These are phyloP conservation scores for Papilio gigon DNA, from an alignment of 2,888 invertebrate genomes.

Conservation along the genomic window DNA sequence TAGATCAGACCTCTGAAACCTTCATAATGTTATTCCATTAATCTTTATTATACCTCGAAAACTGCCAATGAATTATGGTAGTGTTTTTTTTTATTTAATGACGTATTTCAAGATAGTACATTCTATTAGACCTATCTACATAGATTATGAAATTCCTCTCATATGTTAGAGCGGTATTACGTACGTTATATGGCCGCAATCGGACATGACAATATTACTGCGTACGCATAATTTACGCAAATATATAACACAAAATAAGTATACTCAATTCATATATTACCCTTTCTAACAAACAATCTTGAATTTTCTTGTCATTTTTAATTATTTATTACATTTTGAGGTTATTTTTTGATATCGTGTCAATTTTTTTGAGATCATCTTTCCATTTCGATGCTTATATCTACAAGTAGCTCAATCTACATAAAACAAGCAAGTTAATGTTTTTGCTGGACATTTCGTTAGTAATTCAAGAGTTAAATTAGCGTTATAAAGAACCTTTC, in stretches of 20 bases:
- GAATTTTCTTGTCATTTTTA: too few relatives aligned
- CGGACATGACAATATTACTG: neutral
- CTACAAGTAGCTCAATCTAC: neutral
- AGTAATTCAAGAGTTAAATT: neutral
- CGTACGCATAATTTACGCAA: neutral
- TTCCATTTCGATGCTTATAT: neutral
- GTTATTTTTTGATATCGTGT: neutral
- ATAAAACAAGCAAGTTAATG: neutral
- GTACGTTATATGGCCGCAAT: slow-evolving; percentile 11
- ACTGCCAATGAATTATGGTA: neutral
- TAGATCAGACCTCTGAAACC: neutral
- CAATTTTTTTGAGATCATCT: neutral
- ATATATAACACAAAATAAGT: neutral
- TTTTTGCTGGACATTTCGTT: neutral
- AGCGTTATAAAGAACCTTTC: neutral
- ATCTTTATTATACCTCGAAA: neutral
- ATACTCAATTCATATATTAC: neutral
- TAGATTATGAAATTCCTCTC: slow-evolving; percentile 43
- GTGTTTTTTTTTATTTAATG: slow-evolving; percentile 20
- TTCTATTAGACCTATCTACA: slow-evolving; percentile 43
- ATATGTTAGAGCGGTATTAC: slow-evolving; percentile 39
- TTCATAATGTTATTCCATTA: neutral
- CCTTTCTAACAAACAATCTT: too few relatives aligned
- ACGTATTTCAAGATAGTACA: slow-evolving; percentile 42
- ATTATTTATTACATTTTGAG: too few relatives aligned